phyloP scores from a whole-genome alignment of 2,888 invertebrate species.

The Opisthograptis luteolata region DNA sequence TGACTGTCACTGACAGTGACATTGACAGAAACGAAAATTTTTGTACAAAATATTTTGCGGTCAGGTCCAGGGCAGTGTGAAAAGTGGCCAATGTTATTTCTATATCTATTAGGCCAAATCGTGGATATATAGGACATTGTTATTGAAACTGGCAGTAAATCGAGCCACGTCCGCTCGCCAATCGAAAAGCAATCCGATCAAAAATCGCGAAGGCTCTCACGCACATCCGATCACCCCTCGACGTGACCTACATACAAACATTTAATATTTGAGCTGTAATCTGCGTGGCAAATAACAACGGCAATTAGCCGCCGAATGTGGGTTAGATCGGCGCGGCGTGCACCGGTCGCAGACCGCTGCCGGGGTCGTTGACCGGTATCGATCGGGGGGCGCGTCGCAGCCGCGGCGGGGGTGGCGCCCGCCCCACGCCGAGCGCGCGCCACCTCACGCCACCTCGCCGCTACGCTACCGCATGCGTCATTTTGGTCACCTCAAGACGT shows the following conservation, averaged over 20 bases:
- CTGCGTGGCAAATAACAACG: constrained; percentile 52
- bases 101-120: no score
- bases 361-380: constrained; percentile 82
- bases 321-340: constrained; percentile 75
- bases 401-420: constrained; percentile 62
- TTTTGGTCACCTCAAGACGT: constrained; percentile 56
- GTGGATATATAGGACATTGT: no score
- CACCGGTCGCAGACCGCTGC: constrained; percentile 72
- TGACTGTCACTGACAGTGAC: no score
- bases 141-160: no score
- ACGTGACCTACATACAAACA: constrained; percentile 62
- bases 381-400: constrained; percentile 72
- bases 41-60: no score
- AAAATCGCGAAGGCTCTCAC: constrained; percentile 17
- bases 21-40: no score
- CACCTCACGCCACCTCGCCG: constrained; percentile 53
- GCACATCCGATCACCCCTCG: constrained; percentile 23
- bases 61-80: no score
- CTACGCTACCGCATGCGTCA: constrained; percentile 79
- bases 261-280: constrained; percentile 66
- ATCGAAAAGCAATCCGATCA: constrained; percentile 21
- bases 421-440: constrained; percentile 56
- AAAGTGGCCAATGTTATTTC: no score
- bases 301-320: constrained; percentile 72
- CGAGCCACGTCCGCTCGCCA: constrained; percentile 5